Evolutionary conservation across 2,797 vertebrate species (phyloP), one percentile per base, ranked within the genome.

Genomic region (Notolepis coatsorum): DNA sequence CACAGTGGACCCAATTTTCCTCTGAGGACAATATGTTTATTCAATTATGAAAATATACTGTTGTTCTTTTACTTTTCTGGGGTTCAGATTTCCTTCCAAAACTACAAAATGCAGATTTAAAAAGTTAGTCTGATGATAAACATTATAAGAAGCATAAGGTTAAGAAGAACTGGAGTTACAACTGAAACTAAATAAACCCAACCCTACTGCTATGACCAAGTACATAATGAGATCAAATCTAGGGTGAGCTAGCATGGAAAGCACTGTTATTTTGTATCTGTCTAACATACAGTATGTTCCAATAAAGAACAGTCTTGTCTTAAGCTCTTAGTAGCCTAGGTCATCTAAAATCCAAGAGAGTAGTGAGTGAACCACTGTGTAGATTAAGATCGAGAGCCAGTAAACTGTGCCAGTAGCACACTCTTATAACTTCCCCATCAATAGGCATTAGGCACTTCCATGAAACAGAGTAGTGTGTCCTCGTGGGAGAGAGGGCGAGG

Each of bases 401-500:
- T 45, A 17, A 38, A 41, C 15, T 42, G 28, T 23, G 31, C 43
- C 25, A 23, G n/a, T 8, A 17, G 41, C 49, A 18, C 30, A 25
- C 15, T 23, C 20, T n/a, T 33, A 33, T 18, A 30, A 10, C 54
- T 33, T 18, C 27, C 13, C 31, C 17, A 27, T 50, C 10, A 50
- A 37, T 12, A 5, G 21, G n/a, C 30, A 12, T 7, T 12, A 5
- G 21, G n/a, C 30, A 12, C 12, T 35, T 35, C n/a, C 43, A 59
- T 35, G 21, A 59, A 48, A 47, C 31, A 10, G 5, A 15, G 7
- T 31, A 24, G 23, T 45, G 55, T 58, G 47, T 37, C 20, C 31
- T 45, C 4, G 20, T 59, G 56, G 45, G 56, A 59, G 56, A 59
- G 38, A 56, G 15, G 24, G 21, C 53, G 28, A 18, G 25, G 6